phyloP scores from a whole-genome alignment of 2,888 invertebrate species.

The Leptopterna dolabrata region DNA sequence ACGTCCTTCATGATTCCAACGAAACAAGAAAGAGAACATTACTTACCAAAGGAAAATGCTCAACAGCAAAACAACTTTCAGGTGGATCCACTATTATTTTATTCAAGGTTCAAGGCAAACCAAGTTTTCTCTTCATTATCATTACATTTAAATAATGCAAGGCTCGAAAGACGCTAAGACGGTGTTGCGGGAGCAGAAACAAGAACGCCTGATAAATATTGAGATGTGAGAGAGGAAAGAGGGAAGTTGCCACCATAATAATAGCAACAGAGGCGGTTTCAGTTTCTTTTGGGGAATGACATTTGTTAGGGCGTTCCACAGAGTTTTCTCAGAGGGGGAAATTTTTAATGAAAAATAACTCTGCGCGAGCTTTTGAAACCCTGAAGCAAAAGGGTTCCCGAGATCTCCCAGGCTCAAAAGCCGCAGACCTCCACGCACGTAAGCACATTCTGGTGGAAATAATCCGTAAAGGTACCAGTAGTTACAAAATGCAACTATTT shows the following conservation, averaged over 20 bases:
- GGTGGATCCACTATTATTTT: not conserved
- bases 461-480: too few relatives aligned
- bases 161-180: not conserved
- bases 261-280: not conserved
- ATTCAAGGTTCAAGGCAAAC: not conserved
- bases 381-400: too few relatives aligned
- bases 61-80: not conserved
- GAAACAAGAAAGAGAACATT: too few relatives aligned
- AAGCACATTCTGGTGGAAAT: too few relatives aligned
- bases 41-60: not conserved
- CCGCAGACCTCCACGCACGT: too few relatives aligned
- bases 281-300: not conserved
- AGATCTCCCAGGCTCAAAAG: too few relatives aligned
- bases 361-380: not conserved
- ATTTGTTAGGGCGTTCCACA: not conserved
- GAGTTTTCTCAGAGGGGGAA: not conserved
- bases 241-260: not conserved
- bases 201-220: constrained; percentile 8
- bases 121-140: not conserved
- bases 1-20: too few relatives aligned
- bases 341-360: not conserved
- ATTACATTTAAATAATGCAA: not conserved
- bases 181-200: not conserved
- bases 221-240: not conserved
- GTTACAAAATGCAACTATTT: too few relatives aligned